Evolutionary conservation across 2,113 vertebrate species (phyloP), one percentile per base, ranked within the genome.

Genomic region (Esox niger): DNA sequence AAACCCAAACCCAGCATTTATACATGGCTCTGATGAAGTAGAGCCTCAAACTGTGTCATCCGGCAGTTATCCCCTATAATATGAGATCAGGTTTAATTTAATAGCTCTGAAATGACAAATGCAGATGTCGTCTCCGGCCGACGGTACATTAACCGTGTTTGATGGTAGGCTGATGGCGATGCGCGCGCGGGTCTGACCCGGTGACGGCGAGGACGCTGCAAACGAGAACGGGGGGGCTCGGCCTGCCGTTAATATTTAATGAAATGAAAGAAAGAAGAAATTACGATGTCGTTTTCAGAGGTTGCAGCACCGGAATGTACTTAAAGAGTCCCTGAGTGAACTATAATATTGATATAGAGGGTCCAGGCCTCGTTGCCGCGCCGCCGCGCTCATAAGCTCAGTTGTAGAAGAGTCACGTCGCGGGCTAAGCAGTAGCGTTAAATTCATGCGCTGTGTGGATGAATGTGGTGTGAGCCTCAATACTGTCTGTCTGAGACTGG

Each of bases 211-310:
- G 13, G 25, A 46, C 13, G 62, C 21, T 47, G 38, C n/a, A n/a
- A 64, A 26, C n/a, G 59, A 20, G 59, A n/a, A 64, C 11, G 23
- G 6, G 43, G n/a, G 55, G 77, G 81, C 81, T 82, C 69, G 71
- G 69, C 64, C 74, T 71, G 64, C 70, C 81, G 86, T 89, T 84
- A 86, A 84, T 79, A 82, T 82, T 79, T 87, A 74, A 89, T 86
- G 86, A 78, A 81, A 77, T 76, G 78, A 82, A 84, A 17, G 83
- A 85, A 87, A 58, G 87, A 88, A 79, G 80, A 80, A 86, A 84
- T 88, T 86, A 88, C 73, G 75, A 86, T 78, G 82, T 84, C 82
- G 86, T 88, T 87, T 86, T 75, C 69, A 63, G 75, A 77, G 77
- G 79, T 75, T 80, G 74, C 60, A 69, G 79, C 74, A 73, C 63